phyloP scores from a whole-genome alignment of 1,140 invertebrate species.

The Venustaconcha ellipsiformis region DNA sequence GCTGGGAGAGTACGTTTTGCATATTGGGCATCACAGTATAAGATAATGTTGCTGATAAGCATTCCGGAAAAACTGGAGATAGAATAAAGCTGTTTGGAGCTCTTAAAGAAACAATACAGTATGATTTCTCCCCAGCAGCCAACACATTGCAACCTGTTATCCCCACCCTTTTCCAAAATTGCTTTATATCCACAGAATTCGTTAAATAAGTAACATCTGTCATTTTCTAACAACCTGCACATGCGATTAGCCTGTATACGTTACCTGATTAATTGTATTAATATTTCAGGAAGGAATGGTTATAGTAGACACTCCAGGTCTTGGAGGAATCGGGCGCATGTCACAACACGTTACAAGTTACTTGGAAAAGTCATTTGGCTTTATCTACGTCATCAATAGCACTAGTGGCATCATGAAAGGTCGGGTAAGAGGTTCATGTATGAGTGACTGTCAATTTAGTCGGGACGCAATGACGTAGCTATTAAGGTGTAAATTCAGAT shows the following conservation, averaged over 20 bases:
- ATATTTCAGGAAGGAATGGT: conserved; percentile 48
- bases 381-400: conserved; percentile 59
- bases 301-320: conserved; percentile 58
- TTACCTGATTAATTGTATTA: no score
- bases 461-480: no score
- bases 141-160: no score
- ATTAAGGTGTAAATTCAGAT: no score
- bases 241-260: neutral
- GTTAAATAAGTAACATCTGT: neutral
- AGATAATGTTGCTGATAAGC: no score
- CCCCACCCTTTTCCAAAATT: neutral
- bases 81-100: no score
- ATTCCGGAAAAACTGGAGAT: no score
- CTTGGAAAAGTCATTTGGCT: conserved; percentile 51
- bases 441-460: neutral
- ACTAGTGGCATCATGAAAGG: conserved; percentile 55
- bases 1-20: no score
- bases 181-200: neutral
- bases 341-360: conserved; percentile 37
- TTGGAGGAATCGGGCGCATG: conserved; percentile 47
- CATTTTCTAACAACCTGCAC: neutral
- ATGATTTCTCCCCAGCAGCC: no score
- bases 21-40: no score
- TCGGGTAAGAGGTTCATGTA: conserved; percentile 38
- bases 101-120: no score